Evolutionary conservation across 2,888 invertebrate species (phyloP).

Genomic region (Noctua comes): DNA sequence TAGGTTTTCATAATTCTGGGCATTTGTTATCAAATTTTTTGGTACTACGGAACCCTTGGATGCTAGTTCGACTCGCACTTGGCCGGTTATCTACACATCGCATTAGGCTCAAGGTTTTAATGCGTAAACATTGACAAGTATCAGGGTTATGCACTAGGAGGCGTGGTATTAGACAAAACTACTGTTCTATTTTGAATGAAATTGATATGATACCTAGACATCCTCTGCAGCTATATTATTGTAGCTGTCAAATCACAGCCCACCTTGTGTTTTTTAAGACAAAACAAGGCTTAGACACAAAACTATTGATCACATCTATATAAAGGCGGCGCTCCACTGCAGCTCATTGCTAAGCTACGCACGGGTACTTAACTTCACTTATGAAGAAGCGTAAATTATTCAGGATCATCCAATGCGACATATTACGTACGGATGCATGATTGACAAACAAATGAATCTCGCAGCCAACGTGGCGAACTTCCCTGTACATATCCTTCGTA

Average conservation of each 20-base stretch:
- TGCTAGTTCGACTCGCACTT: too few species aligned
- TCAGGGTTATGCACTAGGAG: background rate
- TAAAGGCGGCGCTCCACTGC: background rate
- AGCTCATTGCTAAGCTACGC: background rate
- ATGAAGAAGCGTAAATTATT: background rate
- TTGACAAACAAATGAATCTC: background rate
- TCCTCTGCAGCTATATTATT: background rate
- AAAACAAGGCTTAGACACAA: background rate
- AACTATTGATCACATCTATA: slow-evolving; percentile 10
- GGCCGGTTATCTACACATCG: too few species aligned
- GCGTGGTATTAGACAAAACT: too few species aligned
- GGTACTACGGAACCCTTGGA: too few species aligned
- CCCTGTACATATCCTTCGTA: background rate
- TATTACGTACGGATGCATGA: background rate
- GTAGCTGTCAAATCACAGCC: background rate
- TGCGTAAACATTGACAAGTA: background rate
- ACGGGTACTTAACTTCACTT: background rate
- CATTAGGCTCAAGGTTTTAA: background rate
- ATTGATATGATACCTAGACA: background rate
- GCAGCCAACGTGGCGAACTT: background rate
- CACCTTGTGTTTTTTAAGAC: slow-evolving; percentile 8
- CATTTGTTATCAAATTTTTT: too few species aligned
- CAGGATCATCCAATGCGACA: background rate
- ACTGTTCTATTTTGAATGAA: background rate
- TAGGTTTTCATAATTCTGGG: background rate